Percentiles rank a stretch among this genome's conserved stretches.
These are phyloP conservation scores for Probosciger aterrimus DNA, from an alignment of 2,113 vertebrate species.

Conservation along the genomic window DNA sequence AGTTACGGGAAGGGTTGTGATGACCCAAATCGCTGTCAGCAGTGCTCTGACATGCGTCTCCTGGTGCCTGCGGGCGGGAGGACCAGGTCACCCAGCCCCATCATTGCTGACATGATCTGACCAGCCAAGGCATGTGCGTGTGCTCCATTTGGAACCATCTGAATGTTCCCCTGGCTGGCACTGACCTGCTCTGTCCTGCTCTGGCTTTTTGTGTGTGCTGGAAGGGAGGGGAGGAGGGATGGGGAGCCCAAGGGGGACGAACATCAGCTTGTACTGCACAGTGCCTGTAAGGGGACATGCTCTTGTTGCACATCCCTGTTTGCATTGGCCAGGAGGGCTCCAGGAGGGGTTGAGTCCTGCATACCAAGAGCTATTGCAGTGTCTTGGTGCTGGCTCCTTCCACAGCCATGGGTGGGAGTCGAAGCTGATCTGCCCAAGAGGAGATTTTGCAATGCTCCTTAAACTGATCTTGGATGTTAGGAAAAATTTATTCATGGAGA, in stretches of 20 bases:
- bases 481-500: not conserved
- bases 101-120: not conserved
- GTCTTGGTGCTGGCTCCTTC: not conserved
- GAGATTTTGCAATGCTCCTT: not conserved
- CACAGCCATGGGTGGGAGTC: not conserved
- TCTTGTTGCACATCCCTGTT: not conserved
- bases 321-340: not conserved
- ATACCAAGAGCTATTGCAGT: not conserved
- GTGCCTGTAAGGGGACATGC: not conserved
- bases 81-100: not conserved
- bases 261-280: not conserved
- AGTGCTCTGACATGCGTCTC: not conserved
- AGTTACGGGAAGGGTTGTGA: not conserved
- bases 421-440: not conserved
- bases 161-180: not conserved
- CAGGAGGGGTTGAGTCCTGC: not conserved
- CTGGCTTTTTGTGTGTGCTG: not conserved
- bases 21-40: not conserved
- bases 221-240: not conserved
- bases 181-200: not conserved
- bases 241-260: not conserved
- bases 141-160: not conserved
- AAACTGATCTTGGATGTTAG: not conserved
- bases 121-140: accelerated
- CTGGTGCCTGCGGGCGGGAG: not conserved